A percentile compares a stretch with the other conserved stretches of the same genome.
Evolutionary conservation across 2,888 invertebrate genomes (phyloP).

Genomic region (Drosophila atroscutellata): DNA sequence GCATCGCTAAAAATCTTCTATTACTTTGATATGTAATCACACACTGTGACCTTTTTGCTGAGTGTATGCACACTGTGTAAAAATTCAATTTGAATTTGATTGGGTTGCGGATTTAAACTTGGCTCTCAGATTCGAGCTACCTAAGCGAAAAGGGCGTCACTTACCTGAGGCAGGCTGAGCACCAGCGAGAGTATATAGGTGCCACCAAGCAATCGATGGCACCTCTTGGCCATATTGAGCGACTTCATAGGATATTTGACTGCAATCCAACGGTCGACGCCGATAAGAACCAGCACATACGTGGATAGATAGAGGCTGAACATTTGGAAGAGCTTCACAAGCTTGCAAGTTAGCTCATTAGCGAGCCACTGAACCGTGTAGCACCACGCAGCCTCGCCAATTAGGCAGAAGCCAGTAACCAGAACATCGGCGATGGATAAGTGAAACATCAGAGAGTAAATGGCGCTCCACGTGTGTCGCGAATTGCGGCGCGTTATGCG

Average conservation of each 20-base stretch:
- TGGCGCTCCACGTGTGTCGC: conserved; percentile 89
- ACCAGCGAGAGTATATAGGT: conserved; percentile 91
- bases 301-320: conserved; percentile 93
- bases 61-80: conserved; percentile 4
- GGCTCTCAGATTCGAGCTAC: not conserved
- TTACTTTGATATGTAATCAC: not conserved
- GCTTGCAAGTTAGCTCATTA: conserved; percentile 91
- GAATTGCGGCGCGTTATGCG: conserved; percentile 87
- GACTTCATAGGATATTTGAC: conserved; percentile 92
- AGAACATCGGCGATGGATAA: conserved; percentile 93
- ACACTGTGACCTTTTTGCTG: not conserved
- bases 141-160: conserved; percentile 61
- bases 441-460: conserved; percentile 92
- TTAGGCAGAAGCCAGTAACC: conserved; percentile 92
- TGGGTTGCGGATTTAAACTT: conserved; percentile 10
- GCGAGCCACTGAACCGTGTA: conserved; percentile 93
- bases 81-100: conserved; percentile 51
- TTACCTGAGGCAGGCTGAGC: conserved; percentile 93
- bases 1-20: not conserved
- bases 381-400: conserved; percentile 92
- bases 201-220: conserved; percentile 88
- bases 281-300: conserved; percentile 92
- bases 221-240: conserved; percentile 89
- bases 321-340: conserved; percentile 93
- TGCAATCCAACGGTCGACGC: conserved; percentile 92